Percentiles rank a stretch among this genome's conserved stretches.
Conservation (phyloP, 30 jellyfish, hydroid and myxozoan species). For the Aurelia sp. region DNA sequence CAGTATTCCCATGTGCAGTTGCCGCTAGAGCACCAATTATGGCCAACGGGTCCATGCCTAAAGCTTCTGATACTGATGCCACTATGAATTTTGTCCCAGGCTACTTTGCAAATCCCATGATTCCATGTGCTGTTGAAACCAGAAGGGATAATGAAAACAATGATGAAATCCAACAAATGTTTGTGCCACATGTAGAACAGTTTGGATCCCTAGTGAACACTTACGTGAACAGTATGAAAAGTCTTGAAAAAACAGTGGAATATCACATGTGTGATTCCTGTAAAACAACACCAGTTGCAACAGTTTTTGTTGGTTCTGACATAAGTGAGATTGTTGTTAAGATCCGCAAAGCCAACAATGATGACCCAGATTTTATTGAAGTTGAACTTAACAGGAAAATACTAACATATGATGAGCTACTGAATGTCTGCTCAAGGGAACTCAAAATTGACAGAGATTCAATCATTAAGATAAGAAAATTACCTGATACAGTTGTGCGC, state of each 20-base stretch:
- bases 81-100: slow-evolving; percentile 76
- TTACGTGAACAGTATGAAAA: slow-evolving; percentile 41
- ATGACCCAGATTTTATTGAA: slow-evolving; percentile 86
- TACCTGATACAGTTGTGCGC: slow-evolving; percentile 83
- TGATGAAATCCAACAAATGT: slow-evolving; percentile 48
- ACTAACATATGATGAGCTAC: slow-evolving; percentile 69
- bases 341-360: slow-evolving; percentile 55
- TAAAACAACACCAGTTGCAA: slow-evolving; percentile 71
- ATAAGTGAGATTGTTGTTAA: slow-evolving; percentile 81
- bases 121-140: slow-evolving; percentile 27
- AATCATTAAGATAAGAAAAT: slow-evolving; percentile 73
- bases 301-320: slow-evolving; percentile 45
- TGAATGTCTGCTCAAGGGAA: slow-evolving; percentile 77
- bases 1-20: slow-evolving; percentile 74
- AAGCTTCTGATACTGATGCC: slow-evolving; percentile 37
- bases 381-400: slow-evolving; percentile 67
- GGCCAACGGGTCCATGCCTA: background rate
- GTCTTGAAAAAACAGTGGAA: slow-evolving; percentile 51
- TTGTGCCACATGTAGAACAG: slow-evolving; percentile 74
- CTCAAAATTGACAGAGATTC: slow-evolving; percentile 53
- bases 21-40: slow-evolving; percentile 48
- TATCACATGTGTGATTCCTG: slow-evolving; percentile 58
- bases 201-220: slow-evolving; percentile 67
- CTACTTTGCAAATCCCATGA: slow-evolving; percentile 10
- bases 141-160: background rate